phyloP scores from a whole-genome alignment of 2,113 vertebrate genomes.

The Oreotragus oreotragus region DNA sequence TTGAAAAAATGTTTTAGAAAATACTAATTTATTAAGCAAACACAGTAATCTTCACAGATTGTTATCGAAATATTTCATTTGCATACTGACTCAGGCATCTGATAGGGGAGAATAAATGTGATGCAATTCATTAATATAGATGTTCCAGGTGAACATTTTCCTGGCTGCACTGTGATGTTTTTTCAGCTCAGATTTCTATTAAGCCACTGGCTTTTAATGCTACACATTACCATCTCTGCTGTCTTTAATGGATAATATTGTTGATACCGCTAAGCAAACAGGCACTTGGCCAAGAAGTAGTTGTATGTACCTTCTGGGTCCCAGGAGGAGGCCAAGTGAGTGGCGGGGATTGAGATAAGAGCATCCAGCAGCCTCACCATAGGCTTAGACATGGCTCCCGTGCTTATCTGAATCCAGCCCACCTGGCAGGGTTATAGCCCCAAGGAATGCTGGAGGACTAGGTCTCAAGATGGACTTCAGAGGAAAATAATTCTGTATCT shows the following conservation, averaged over 20 bases:
- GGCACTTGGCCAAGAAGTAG: background rate
- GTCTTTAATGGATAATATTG: slow-evolving; percentile 33
- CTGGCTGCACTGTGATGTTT: slow-evolving; percentile 17
- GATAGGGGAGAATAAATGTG: slow-evolving; percentile 32
- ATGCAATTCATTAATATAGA: slow-evolving; percentile 66
- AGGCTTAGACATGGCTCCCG: background rate
- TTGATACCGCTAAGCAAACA: background rate
- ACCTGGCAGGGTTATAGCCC: background rate
- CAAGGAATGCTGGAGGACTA: background rate
- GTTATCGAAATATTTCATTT: slow-evolving; percentile 65
- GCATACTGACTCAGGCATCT: slow-evolving; percentile 5
- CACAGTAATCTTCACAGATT: slow-evolving; percentile 12
- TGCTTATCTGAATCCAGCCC: background rate
- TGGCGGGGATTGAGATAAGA: background rate
- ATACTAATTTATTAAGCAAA: slow-evolving; percentile 61
- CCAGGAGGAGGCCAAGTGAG: background rate
- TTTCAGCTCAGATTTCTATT: slow-evolving; percentile 20
- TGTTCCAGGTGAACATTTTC: slow-evolving; percentile 37
- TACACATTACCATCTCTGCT: background rate
- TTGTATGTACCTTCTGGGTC: background rate
- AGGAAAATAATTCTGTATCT: background rate
- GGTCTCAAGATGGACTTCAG: background rate
- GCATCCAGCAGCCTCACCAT: background rate
- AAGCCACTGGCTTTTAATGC: slow-evolving; percentile 15
- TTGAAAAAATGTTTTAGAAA: slow-evolving; percentile 40